A percentile compares a stretch with the other conserved stretches of the same genome.
phyloP scores from a whole-genome alignment of 2,888 invertebrate genomes.

The Drosophila prolongata region DNA sequence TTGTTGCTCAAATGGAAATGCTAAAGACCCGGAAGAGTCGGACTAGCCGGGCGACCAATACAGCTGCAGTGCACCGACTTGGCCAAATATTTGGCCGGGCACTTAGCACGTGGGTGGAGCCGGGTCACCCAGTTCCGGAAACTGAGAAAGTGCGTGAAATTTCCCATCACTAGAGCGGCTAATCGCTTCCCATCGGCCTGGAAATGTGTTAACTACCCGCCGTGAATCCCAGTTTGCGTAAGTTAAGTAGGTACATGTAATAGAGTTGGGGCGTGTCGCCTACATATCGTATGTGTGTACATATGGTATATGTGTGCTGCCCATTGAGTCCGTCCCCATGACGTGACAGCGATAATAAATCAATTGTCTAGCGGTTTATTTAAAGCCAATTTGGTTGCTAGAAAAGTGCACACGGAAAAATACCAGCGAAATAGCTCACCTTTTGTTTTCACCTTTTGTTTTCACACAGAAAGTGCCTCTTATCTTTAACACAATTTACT shows the following conservation, averaged over 20 bases:
- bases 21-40: slow-evolving; percentile 63
- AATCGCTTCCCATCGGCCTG: slow-evolving; percentile 51
- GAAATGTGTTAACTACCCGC: slow-evolving; percentile 57
- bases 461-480: too few species aligned
- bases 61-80: slow-evolving; percentile 41
- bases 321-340: slow-evolving; percentile 33
- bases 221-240: slow-evolving; percentile 52
- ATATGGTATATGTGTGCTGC: slow-evolving; percentile 18
- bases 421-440: not conserved
- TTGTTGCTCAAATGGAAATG: slow-evolving; percentile 24
- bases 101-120: slow-evolving; percentile 13
- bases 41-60: not conserved
- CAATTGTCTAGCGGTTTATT: slow-evolving; percentile 63
- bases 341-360: slow-evolving; percentile 72
- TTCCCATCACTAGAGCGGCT: slow-evolving; percentile 26
- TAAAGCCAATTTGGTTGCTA: slow-evolving; percentile 45
- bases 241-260: slow-evolving; percentile 47
- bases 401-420: slow-evolving; percentile 20
- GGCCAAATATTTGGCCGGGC: slow-evolving; percentile 10
- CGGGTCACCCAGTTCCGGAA: not conserved
- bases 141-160: slow-evolving; percentile 54
- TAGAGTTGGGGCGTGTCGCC: slow-evolving; percentile 31
- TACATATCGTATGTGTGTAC: not conserved
- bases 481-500: too few species aligned
- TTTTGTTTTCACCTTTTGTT: too few species aligned